These are phyloP conservation scores for Oryctes rhinoceros DNA, from an alignment of 1,140 invertebrate species.

Conservation along the genomic window DNA sequence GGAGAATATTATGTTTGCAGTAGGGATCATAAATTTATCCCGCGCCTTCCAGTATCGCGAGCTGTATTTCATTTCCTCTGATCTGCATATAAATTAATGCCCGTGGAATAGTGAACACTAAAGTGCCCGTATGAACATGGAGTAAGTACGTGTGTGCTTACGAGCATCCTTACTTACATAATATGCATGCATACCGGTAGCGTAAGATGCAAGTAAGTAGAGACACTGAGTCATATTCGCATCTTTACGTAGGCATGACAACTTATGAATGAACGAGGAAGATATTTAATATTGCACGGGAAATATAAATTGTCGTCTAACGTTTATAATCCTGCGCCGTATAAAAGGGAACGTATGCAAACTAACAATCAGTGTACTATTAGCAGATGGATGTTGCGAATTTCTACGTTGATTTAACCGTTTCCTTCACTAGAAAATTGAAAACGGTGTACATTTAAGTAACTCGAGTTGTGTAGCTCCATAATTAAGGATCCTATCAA, in stretches of 20 bases:
- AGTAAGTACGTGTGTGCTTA: neutral
- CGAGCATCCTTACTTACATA: neutral
- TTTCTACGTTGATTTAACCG: no score
- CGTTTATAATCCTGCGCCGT: no score
- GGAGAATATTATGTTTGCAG: conserved; percentile 15
- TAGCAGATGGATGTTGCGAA: no score
- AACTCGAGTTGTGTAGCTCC: no score
- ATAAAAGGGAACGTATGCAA: no score
- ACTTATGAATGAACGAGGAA: neutral
- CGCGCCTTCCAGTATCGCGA: conserved; percentile 10
- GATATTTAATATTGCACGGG: neutral
- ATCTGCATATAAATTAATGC: conserved; percentile 16
- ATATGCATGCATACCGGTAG: neutral
- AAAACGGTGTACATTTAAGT: no score
- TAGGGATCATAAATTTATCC: conserved; percentile 11
- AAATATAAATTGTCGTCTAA: no score
- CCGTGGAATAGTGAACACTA: neutral
- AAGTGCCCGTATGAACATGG: neutral
- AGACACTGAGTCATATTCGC: neutral
- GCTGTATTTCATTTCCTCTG: neutral
- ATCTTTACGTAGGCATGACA: neutral
- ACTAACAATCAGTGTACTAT: no score
- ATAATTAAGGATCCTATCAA: no score
- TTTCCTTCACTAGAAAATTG: no score
- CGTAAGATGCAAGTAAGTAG: neutral